These are phyloP conservation scores for Pseudorasbora parva DNA, from an alignment of 2,113 vertebrate genomes.

Conservation along the genomic window DNA sequence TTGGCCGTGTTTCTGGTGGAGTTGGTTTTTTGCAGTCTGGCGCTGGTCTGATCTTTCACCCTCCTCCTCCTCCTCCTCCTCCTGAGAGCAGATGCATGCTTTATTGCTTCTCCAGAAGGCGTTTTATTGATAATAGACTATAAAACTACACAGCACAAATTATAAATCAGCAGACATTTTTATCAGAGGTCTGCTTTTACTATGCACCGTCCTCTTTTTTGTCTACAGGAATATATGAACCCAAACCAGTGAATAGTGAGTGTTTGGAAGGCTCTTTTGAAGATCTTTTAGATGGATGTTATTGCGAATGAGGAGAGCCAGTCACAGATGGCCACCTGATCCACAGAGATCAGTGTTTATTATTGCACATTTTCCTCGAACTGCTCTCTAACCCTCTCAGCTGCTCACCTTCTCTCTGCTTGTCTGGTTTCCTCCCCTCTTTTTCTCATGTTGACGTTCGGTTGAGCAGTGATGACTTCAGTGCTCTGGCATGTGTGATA, in stretches of 20 bases:
- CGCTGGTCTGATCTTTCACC: background rate
- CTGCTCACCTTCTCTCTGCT: slow-evolving; percentile 1
- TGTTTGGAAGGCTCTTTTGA: background rate
- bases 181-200: background rate
- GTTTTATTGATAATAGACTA: background rate
- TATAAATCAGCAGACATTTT: background rate
- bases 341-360: background rate
- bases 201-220: background rate
- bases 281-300: background rate
- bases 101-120: background rate
- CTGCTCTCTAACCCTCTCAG: background rate
- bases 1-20: background rate
- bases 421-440: slow-evolving; percentile 42
- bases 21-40: background rate
- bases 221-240: background rate
- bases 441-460: slow-evolving; percentile 74
- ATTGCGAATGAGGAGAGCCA: background rate
- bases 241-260: background rate
- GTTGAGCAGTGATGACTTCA: slow-evolving; percentile 69
- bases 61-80: slow-evolving; percentile 7
- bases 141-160: background rate
- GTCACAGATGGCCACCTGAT: background rate
- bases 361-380: background rate
- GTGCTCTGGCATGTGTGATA: slow-evolving; percentile 74
- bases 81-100: background rate